Percentiles rank a stretch among this genome's conserved stretches.
Evolutionary conservation across 2,113 vertebrate genomes (phyloP).

Genomic region (Ifrita kowaldi): DNA sequence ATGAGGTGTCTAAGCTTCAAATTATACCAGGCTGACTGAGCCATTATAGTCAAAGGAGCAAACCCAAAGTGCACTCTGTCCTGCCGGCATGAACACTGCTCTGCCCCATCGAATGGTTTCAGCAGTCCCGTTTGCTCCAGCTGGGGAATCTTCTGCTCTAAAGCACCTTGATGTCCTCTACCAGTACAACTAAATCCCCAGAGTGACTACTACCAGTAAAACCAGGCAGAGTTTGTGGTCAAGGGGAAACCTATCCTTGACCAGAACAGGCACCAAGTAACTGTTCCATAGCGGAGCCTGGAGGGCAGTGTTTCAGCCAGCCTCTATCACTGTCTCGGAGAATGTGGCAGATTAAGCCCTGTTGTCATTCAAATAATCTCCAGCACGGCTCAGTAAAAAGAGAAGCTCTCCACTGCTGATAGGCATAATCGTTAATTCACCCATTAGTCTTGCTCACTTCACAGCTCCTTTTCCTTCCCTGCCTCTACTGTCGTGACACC

Average conservation of each 20-base stretch:
- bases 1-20: neutral
- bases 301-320: neutral
- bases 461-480: neutral
- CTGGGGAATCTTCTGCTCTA: neutral
- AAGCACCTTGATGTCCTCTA: neutral
- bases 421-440: neutral
- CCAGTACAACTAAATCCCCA: neutral
- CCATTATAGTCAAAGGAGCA: neutral
- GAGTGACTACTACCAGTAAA: too few relatives aligned
- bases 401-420: neutral
- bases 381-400: neutral
- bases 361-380: neutral
- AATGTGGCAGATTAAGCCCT: neutral
- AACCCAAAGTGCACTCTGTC: accelerated
- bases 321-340: accelerated
- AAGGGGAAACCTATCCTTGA: neutral
- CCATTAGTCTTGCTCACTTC: neutral
- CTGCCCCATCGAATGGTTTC: neutral
- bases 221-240: neutral
- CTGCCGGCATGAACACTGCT: neutral
- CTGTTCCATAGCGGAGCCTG: neutral
- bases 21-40: neutral
- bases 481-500: neutral
- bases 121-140: neutral
- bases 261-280: neutral